These are phyloP conservation scores for Tetropium fuscum DNA, from an alignment of 2,888 invertebrate species.

Conservation along the genomic window DNA sequence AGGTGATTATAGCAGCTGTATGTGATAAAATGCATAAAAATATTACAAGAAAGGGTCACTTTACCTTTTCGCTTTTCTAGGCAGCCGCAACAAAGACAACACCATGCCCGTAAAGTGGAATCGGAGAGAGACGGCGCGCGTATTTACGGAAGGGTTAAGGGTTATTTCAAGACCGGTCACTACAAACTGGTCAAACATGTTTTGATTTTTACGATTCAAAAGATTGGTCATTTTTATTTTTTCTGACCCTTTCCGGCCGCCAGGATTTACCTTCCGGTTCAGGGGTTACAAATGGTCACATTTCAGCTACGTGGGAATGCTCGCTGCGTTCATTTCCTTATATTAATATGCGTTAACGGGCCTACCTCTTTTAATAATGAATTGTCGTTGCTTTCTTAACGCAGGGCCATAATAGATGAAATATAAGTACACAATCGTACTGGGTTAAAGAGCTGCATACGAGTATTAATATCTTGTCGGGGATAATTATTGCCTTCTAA, in stretches of 20 bases:
- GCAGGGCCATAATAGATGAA: too few species aligned
- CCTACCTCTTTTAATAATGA: constrained; percentile 1
- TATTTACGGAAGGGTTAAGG: constrained; percentile 45
- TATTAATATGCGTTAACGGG: not conserved
- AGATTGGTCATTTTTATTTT: constrained; percentile 58
- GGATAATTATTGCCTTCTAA: too few species aligned
- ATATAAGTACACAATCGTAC: too few species aligned
- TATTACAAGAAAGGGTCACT: constrained; percentile 48
- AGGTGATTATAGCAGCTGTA: constrained; percentile 43
- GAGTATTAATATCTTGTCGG: too few species aligned
- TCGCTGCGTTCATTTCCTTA: not conserved
- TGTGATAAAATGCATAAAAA: constrained; percentile 36
- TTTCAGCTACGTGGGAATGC: constrained; percentile 41
- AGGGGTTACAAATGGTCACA: constrained; percentile 43
- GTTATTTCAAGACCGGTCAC: constrained; percentile 48
- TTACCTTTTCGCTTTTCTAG: constrained; percentile 43
- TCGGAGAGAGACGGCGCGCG: constrained; percentile 32
- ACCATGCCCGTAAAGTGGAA: not conserved
- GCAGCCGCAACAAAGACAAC: constrained; percentile 33
- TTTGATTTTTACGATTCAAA: constrained; percentile 55
- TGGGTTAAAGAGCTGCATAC: too few species aligned
- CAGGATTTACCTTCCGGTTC: constrained; percentile 42
- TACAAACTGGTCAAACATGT: constrained; percentile 65
- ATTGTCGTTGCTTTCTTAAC: not conserved
- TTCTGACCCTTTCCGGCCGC: constrained; percentile 54